phyloP scores from a whole-genome alignment of 2,113 vertebrate species.

The Chlamydotis undulata region DNA sequence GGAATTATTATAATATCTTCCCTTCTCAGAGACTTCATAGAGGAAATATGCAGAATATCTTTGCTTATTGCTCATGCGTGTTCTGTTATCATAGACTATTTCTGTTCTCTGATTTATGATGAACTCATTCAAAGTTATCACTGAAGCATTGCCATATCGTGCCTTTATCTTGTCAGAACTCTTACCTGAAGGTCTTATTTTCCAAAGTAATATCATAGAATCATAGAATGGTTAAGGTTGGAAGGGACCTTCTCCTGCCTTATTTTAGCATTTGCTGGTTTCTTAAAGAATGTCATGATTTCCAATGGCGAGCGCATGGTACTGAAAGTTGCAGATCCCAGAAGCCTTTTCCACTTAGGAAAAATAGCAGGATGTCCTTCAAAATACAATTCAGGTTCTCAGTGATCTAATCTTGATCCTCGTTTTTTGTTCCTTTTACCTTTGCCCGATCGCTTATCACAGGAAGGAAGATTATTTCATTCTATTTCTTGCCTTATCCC shows the following conservation, averaged over 20 bases:
- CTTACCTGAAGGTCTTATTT: background rate
- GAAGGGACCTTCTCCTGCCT: background rate
- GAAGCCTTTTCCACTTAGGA: background rate
- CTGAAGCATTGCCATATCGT: background rate
- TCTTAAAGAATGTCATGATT: background rate
- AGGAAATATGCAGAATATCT: background rate
- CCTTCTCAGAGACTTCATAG: background rate
- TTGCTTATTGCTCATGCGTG: background rate
- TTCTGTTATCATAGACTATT: background rate
- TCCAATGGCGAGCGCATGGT: rapidly evolving
- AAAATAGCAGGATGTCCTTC: background rate
- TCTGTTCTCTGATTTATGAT: background rate
- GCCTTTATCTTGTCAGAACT: background rate
- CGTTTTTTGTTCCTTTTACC: background rate
- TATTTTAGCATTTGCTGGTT: background rate
- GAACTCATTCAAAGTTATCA: background rate
- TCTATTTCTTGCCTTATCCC: background rate
- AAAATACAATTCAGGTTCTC: background rate
- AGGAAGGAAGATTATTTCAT: background rate
- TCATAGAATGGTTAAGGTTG: too few species aligned
- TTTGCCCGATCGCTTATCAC: background rate
- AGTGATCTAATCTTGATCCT: background rate
- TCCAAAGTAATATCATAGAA: background rate
- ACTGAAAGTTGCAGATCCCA: background rate
- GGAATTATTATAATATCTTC: background rate